Percentiles rank a stretch among this genome's conserved stretches.
Evolutionary conservation across 1,140 invertebrate species (phyloP).

Genomic region (Sminthurides bifidus): DNA sequence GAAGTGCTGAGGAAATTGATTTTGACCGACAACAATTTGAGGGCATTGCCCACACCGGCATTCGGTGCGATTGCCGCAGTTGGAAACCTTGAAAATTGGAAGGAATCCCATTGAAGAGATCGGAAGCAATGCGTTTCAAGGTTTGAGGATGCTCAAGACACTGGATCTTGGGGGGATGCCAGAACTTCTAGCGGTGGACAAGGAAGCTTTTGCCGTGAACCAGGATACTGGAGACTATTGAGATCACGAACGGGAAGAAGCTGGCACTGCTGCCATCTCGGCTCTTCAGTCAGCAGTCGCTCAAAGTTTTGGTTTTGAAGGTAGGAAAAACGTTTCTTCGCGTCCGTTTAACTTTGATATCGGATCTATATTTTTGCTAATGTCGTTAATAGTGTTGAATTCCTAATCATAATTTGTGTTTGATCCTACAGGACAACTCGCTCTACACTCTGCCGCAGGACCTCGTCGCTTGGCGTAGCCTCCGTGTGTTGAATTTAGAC

Average conservation of each 20-base stretch:
- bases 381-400: neutral
- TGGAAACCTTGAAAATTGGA: conserved; percentile 67
- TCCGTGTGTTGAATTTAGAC: conserved; percentile 60
- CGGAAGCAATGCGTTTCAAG: conserved; percentile 57
- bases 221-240: conserved; percentile 63
- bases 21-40: conserved; percentile 63
- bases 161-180: conserved; percentile 64
- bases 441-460: conserved; percentile 59
- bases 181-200: conserved; percentile 54
- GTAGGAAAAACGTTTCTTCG: neutral
- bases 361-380: neutral
- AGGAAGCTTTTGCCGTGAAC: conserved; percentile 63
- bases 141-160: conserved; percentile 57
- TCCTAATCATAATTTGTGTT: neutral
- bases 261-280: conserved; percentile 57
- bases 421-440: conserved; percentile 52
- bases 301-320: conserved; percentile 56
- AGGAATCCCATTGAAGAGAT: conserved; percentile 64
- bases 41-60: conserved; percentile 59
- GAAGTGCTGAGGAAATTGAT: conserved; percentile 52
- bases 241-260: conserved; percentile 61
- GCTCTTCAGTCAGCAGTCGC: conserved; percentile 54
- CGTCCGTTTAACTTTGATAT: neutral
- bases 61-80: conserved; percentile 52
- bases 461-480: conserved; percentile 61